A percentile compares a stretch with the other conserved stretches of the same genome.
These are phyloP conservation scores for Lysandra bellargus DNA, from an alignment of 2,888 invertebrate species.

Conservation along the genomic window DNA sequence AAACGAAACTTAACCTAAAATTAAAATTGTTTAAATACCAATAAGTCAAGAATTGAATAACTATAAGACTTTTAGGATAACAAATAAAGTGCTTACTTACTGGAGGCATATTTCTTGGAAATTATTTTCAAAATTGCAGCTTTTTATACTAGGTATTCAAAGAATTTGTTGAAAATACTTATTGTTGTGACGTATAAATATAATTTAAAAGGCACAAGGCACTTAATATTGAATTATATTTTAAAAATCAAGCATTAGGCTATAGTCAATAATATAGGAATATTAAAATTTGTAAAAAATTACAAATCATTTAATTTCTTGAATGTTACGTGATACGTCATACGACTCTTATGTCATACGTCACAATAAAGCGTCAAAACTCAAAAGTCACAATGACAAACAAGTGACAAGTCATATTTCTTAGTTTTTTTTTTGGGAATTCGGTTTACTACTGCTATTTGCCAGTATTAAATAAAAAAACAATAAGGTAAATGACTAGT, in stretches of 20 bases:
- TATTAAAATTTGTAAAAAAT: constrained; percentile 15
- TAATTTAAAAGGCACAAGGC: not conserved
- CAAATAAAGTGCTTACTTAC: not conserved
- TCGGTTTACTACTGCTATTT: too few species aligned
- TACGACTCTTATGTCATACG: not conserved
- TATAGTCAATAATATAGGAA: not conserved
- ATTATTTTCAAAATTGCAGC: constrained; percentile 2
- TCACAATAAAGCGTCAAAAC: not conserved
- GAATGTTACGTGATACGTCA: constrained; percentile 32
- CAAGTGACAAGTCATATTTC: too few species aligned
- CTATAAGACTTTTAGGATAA: not conserved
- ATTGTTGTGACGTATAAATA: not conserved
- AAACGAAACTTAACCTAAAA: not conserved
- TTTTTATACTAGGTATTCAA: not conserved
- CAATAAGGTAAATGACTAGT: too few species aligned
- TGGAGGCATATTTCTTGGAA: not conserved
- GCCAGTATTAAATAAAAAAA: too few species aligned
- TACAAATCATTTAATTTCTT: constrained; percentile 32
- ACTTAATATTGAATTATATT: not conserved
- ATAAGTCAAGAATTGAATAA: not conserved
- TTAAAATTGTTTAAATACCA: not conserved
- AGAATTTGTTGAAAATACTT: not conserved
- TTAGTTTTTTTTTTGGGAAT: too few species aligned
- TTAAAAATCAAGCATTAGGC: not conserved
- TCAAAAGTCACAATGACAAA: too few species aligned